Conservation (phyloP, 2,113 vertebrate species). For the Todiramphus saurophagus region DNA sequence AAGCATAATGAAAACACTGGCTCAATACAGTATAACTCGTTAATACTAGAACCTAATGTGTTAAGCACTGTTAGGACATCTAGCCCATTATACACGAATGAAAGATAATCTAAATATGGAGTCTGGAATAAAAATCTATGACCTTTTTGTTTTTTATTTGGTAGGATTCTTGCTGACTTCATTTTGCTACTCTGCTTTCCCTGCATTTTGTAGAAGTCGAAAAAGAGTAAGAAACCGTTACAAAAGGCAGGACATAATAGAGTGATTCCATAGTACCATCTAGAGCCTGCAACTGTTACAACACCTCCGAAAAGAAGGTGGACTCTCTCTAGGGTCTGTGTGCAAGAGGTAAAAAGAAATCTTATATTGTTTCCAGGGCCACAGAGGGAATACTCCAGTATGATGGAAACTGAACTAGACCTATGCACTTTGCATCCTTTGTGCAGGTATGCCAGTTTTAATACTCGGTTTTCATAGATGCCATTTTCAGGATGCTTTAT, state of each 20-base stretch:
- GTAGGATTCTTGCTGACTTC: slow-evolving; percentile 18
- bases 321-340: neutral
- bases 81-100: neutral
- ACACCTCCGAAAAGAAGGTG: neutral
- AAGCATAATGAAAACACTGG: neutral
- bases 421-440: neutral
- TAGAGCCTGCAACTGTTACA: slow-evolving; percentile 30
- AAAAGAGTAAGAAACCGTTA: neutral
- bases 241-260: neutral
- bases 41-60: neutral
- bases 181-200: slow-evolving; percentile 25
- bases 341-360: neutral
- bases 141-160: slow-evolving; percentile 19
- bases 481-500: neutral
- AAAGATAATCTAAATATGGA: slow-evolving; percentile 42
- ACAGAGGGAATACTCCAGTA: neutral
- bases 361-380: neutral
- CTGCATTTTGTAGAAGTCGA: slow-evolving; percentile 14
- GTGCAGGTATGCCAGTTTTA: neutral
- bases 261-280: slow-evolving; percentile 60
- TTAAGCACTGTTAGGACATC: slow-evolving; percentile 32
- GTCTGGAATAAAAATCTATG: slow-evolving; percentile 41
- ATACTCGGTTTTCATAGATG: neutral
- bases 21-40: slow-evolving; percentile 8
- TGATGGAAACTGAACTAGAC: neutral